Base-by-base conservation (phyloP, 2,797 vertebrate genomes). In the Ctenopoma multispine region DNA sequence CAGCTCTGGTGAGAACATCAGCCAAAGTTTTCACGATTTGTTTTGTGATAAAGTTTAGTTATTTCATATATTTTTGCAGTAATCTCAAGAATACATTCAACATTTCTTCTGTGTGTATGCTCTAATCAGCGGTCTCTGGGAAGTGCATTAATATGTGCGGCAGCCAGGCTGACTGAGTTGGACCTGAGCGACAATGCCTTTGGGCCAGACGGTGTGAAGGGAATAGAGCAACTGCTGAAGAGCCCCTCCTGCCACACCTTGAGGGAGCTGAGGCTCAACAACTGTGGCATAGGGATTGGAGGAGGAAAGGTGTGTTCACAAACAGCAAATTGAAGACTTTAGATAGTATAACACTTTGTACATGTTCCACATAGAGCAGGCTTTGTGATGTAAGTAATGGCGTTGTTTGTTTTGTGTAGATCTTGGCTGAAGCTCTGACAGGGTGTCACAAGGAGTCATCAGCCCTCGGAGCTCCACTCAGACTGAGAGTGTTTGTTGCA, bases 101-200 rank as follows among this genome's bases (percentile, higher is more conserved):
- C 15, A 4, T 11, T 3, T 44, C 27, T 1, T 58, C 12, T 69
- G 1, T 24, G 27, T 49, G 11, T 51, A 12, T 80, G 49, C 4
- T 49, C 81, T 71, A 44, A 27, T 57, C 84, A 98, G 97, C 94
- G 86, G 62, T 96, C 94, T 7, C 91, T 99, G 41, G 96, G 97
- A 38, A 90, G 93, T 64, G 97, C 96, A 0, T 84, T 99, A 61
- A 94, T 97, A 86, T 92, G 88, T 24, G 97, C 97, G 3, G 96
- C 96, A 43, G 95, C 96, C 36, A 93, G 95, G 63, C 94, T 99
- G 72, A 95, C 95, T 29, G 96, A 96, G 72, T 87, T 99, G 82
- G 98, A 99, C 87, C 92, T 99, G 70, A 98, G 97, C 48, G 98
- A 99, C 88, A 99, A 99, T 0, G 97, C 98, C 1, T 99, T 99